Base-by-base conservation (phyloP, 2,797 vertebrate genomes). In the Rhabdomys pumilio region DNA sequence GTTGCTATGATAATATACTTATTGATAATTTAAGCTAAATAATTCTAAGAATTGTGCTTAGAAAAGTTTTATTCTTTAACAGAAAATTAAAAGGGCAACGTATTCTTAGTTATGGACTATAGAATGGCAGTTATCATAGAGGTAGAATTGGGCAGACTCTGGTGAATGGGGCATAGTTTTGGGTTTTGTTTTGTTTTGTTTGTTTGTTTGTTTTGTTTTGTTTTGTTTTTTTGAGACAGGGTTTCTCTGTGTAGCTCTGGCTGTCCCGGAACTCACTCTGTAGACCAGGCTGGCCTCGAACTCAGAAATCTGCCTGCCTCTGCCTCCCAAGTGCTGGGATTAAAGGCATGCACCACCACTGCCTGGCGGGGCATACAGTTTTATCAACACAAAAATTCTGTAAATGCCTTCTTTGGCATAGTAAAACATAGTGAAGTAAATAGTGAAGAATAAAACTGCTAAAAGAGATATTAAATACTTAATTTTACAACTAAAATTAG, bases 21-120 rank as follows among this genome's bases (percentile, higher is more conserved):
- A 67, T 72, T 26, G 72, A 93, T 38, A 12, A 26, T 75, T 79
- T 89, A 75, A 92, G 13, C n/a, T 31, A 93, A 79, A 86, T 53
- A 29, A 38, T 26, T 89, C 11, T 29, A 85, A 72, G 29, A 81
- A 84, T 2, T 1, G 17, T 55, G 20, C 29, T 29, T 67, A 11
- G 50, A 26, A 38, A 85, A 50, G 7, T 63, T 55, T n/a, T 26
- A 86, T 26, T 85, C 34, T 91, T 86, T 65, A 7, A 34, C 44
- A 93, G 72, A 61, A 95, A 65, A 81, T 55, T 19, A 53, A n/a
- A 50, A 91, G 34, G 6, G 31, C 29, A 84, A 89, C 65, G 47
- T 73, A n/a, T 67, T 55, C 41, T 44, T 41, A 13, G n/a, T 53
- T 38, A 75, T 4, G 61, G 14, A 75, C n/a, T 80, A 44, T 0